phyloP scores from a whole-genome alignment of 2,888 invertebrate genomes.

The Arrhopalites spinosus region DNA sequence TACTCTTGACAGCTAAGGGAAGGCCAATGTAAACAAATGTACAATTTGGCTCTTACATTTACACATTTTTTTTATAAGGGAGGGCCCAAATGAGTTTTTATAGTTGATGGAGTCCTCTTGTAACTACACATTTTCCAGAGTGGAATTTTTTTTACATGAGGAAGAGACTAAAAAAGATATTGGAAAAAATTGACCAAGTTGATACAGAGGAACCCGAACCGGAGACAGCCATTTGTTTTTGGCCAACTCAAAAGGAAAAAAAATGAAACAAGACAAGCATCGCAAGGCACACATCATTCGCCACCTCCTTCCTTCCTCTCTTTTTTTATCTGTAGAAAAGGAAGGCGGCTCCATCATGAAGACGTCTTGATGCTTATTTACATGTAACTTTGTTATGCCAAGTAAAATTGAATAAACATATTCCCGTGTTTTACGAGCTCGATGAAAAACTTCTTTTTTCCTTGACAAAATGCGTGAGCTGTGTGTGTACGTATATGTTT shows the following conservation, averaged over 20 bases:
- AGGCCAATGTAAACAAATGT: background rate
- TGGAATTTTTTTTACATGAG: too few relatives aligned
- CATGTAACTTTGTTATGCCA: constrained; percentile 3
- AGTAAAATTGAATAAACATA: constrained; percentile 20
- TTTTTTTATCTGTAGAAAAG: background rate
- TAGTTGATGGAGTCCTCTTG: background rate
- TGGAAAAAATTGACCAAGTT: background rate
- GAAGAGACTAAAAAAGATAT: background rate
- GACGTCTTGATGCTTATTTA: constrained; percentile 5
- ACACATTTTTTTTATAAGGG: background rate
- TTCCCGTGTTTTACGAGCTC: background rate
- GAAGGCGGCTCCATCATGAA: background rate
- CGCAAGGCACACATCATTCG: background rate
- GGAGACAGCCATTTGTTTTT: constrained; percentile 26
- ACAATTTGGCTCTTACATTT: background rate
- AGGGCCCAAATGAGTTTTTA: background rate
- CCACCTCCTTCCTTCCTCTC: background rate
- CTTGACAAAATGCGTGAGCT: background rate
- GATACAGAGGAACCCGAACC: background rate
- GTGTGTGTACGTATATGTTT: background rate
- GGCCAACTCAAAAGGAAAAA: background rate
- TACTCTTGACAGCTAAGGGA: background rate
- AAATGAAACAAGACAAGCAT: too few relatives aligned
- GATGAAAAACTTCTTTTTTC: background rate
- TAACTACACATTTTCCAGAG: background rate